These are phyloP conservation scores for Odontomyia ornata DNA, from an alignment of 2,888 invertebrate genomes.

Conservation along the genomic window DNA sequence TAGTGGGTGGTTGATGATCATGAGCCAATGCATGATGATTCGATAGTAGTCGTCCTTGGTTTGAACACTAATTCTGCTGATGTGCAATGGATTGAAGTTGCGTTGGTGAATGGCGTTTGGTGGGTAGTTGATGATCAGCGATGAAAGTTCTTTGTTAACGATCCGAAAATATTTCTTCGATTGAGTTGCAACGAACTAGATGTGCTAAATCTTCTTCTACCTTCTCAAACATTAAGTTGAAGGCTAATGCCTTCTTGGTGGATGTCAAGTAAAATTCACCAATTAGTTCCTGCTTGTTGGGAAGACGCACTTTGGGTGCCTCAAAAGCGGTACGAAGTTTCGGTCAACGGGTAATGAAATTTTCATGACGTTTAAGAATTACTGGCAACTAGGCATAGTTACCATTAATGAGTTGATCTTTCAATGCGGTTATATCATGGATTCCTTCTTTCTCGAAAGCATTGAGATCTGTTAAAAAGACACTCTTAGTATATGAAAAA, in stretches of 20 bases:
- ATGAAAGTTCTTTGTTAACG: no score
- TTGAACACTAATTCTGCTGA: no score
- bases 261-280: slow-evolving; percentile 99
- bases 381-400: slow-evolving; percentile 92
- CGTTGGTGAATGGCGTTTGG: no score
- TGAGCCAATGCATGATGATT: no score
- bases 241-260: slow-evolving; percentile 99
- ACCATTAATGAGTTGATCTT: slow-evolving; percentile 92
- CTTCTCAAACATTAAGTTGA: slow-evolving; percentile 99
- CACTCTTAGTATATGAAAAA: neutral
- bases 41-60: no score
- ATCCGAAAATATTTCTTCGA: slow-evolving; percentile 99
- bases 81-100: no score
- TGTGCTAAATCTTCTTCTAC: slow-evolving; percentile 99
- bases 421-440: slow-evolving; percentile 92
- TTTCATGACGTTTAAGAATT: slow-evolving; percentile 91
- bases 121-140: no score
- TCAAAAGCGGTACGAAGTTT: slow-evolving; percentile 91
- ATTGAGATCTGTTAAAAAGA: slow-evolving; percentile 73
- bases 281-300: slow-evolving; percentile 97
- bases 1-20: no score
- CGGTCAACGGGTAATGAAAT: slow-evolving; percentile 96
- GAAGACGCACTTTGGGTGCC: slow-evolving; percentile 88
- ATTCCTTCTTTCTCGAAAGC: slow-evolving; percentile 99
- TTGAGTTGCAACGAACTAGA: slow-evolving; percentile 98